These are phyloP conservation scores for Cinclus mexicanus DNA, from an alignment of 2,113 vertebrate genomes.

Conservation along the genomic window DNA sequence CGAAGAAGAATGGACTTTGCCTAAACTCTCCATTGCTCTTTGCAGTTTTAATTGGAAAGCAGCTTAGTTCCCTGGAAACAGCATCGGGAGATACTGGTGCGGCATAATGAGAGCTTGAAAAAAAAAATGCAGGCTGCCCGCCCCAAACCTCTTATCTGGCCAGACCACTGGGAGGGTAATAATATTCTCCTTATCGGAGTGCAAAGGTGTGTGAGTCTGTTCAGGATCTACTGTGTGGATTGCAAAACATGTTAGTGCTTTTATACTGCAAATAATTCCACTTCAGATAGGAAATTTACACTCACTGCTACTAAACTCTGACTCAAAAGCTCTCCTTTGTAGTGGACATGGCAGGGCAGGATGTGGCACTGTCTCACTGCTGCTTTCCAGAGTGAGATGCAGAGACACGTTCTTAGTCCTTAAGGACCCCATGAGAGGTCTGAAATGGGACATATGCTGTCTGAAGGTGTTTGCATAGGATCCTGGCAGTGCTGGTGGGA, in stretches of 20 bases:
- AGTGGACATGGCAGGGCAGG: neutral
- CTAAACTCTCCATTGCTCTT: conserved; percentile 57
- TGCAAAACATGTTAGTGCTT: neutral
- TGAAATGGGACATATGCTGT: neutral
- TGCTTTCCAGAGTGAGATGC: neutral
- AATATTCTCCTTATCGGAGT: conserved; percentile 71
- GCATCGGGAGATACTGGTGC: conserved; percentile 53
- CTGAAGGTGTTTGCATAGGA: neutral
- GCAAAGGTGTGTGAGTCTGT: conserved; percentile 43
- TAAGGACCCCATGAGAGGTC: neutral
- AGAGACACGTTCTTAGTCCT: neutral
- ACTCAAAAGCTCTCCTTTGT: neutral
- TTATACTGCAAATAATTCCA: neutral
- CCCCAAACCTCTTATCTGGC: conserved; percentile 75
- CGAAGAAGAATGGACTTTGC: neutral
- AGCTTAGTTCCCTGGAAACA: neutral
- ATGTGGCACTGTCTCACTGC: neutral
- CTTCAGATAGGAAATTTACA: neutral
- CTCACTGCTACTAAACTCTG: neutral
- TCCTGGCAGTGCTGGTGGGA: neutral
- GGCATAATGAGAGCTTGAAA: conserved; percentile 34
- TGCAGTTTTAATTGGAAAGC: neutral
- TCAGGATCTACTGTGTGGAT: neutral
- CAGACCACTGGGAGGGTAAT: conserved; percentile 57
- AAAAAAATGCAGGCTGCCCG: conserved; percentile 63